Evolutionary conservation across 2,888 invertebrate genomes (phyloP), one percentile per base, ranked within the genome.

Genomic region (Nasonia oneida): DNA sequence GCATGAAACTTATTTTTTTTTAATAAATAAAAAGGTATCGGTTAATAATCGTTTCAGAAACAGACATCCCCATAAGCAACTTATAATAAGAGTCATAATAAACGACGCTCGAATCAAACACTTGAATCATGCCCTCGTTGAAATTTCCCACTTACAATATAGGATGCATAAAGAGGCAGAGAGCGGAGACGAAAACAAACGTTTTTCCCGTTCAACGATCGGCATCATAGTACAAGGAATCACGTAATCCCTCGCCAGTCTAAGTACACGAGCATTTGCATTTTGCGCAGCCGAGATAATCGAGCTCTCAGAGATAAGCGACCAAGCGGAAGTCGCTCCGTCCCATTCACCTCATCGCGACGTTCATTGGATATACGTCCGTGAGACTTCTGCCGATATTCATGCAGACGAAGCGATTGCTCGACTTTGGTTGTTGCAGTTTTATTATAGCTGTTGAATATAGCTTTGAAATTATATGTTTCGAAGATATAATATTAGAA

Each of bases 201-300:
- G 78, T 67, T 79, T 79, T 79, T 64, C 78, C 78, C 64, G 67
- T 67, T 67, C 67, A 14, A 67, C 67, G 67, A 67, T 33, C 12
- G 23, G 23, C 23, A 64, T 64, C 67, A 37, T 0, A 37, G 37
- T 37, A 1, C 1, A n/a, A 15, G 1, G 67, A 37, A 39, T 81
- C 81, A 61, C 73, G 74, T 74, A 74, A 74, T 29, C 57, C 8
- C 53, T n/a, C 50, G 33, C 50, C 1, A 15, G 29, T 18, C 33
- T 18, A 53, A 3, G 37, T 37, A 81, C 53, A 71, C 81, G 76
- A 53, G 76, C 76, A 83, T 76, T 81, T 81, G 81, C 81, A 81
- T 81, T 53, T 71, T 71, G 18, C 79, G 47, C 67, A 2, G 47
- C 2, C 70, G 23, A 61, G 79, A 74, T 74, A 74, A 74, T 74